Conservation (phyloP, 2,888 invertebrate genomes). For the Pachydiplax longipennis region DNA sequence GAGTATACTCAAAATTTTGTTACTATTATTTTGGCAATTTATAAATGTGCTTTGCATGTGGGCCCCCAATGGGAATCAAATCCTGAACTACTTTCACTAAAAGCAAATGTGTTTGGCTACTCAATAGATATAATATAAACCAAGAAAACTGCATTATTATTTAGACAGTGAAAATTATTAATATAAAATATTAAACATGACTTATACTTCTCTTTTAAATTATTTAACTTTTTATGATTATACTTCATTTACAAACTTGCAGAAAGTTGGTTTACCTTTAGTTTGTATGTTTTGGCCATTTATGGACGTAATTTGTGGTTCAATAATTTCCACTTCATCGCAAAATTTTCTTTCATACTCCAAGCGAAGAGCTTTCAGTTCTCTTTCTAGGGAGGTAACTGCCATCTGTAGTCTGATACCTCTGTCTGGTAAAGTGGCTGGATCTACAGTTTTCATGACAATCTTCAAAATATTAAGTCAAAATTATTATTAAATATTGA, state of each 20-base stretch:
- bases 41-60: too few species aligned
- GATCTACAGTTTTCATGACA: constrained; percentile 48
- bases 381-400: constrained; percentile 49
- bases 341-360: neutral
- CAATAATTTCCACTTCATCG: neutral
- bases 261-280: neutral
- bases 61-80: too few species aligned
- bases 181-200: neutral
- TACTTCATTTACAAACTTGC: neutral
- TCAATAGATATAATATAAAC: too few species aligned
- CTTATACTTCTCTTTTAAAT: neutral
- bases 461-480: constrained; percentile 40
- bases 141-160: too few species aligned
- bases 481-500: too few species aligned
- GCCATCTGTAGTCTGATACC: constrained; percentile 50
- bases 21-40: too few species aligned
- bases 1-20: too few species aligned
- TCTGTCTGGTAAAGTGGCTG: constrained; percentile 50
- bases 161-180: neutral
- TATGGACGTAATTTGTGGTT: neutral
- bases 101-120: too few species aligned
- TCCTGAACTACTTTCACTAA: too few species aligned
- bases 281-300: neutral
- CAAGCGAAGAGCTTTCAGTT: constrained; percentile 42
- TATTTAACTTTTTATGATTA: neutral